phyloP scores from a whole-genome alignment of 2,113 vertebrate species.

The Callochromis pleurospilus region DNA sequence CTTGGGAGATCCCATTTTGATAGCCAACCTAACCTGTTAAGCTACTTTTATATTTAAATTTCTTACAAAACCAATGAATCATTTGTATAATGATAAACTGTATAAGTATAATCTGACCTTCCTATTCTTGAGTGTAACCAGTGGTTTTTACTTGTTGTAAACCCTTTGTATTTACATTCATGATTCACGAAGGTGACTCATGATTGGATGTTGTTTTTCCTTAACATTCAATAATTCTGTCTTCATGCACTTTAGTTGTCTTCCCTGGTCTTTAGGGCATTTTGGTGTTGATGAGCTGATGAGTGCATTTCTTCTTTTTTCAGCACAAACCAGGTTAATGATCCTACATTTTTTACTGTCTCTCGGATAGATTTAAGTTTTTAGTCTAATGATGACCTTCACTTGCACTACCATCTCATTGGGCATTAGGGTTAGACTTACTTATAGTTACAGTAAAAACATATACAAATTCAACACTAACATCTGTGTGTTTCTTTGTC shows the following conservation, averaged over 20 bases:
- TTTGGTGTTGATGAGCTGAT: background rate
- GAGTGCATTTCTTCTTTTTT: background rate
- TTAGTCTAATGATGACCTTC: background rate
- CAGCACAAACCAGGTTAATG: background rate
- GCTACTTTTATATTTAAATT: background rate
- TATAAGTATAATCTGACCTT: background rate
- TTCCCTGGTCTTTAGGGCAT: background rate
- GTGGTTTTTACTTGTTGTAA: background rate
- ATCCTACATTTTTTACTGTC: background rate
- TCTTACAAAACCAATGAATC: background rate
- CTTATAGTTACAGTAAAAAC: background rate
- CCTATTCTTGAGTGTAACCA: background rate
- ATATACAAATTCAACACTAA: background rate
- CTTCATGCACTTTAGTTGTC: background rate
- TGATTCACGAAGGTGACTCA: background rate
- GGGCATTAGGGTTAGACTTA: background rate
- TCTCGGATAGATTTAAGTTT: background rate
- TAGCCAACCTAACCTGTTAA: background rate
- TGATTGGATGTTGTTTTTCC: background rate
- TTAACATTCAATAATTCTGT: background rate
- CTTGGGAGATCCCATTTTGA: background rate
- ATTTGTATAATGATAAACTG: background rate
- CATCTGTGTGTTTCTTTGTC: background rate
- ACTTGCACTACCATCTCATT: background rate
- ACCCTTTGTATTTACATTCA: background rate